Base-by-base conservation (phyloP, 2,797 vertebrate species). In the Bradypus variegatus region DNA sequence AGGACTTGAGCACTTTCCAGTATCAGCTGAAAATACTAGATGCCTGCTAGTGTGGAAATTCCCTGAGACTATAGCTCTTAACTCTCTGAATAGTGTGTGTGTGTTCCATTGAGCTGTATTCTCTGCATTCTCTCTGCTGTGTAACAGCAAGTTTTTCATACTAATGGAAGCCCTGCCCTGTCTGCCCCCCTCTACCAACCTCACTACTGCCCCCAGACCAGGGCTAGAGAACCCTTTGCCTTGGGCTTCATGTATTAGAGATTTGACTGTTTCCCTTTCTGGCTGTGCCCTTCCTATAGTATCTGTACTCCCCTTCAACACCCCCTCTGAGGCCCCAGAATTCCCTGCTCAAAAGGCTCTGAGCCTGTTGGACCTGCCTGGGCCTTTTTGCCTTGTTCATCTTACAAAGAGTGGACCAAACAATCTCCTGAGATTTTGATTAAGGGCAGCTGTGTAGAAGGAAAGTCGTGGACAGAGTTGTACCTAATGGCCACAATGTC, bases 21-120 rank as follows among this genome's bases (percentile, higher is more conserved):
- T 25, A 50, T 62, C 45, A 33, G 79, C 80, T 95, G 87, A 89
- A 90, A 89, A 53, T 67, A 91, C 18, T 60, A 65, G 69, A 85
- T 78, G 76, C 45, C 25, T 75, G 41, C 64, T 67, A 67, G 38
- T 87, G 45, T 53, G 77, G 86, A 90, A 89, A 79, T 87, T 92
- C 90, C 87, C 79, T 3, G 8, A 89, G 70, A 86, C 48, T 50
- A 38, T 11, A 81, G 69, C 60, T 73, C 83, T 81, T 84, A 64
- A 64, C 58, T 94, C 80, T 70, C 88, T 73, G n/a, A 31, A 23
- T 69, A 38, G 36, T 75, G 8, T 76, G 27, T 45, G 65, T 48
- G 29, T 70, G 88, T 94, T 85, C 65, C 72, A 62, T 19, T 45
- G 31, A 21, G 78, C 16, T 81, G 31, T 62, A 48, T 72, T 67